A percentile compares a stretch with the other conserved stretches of the same genome.
phyloP scores from a whole-genome alignment of 1,140 invertebrate species.

The Drosophila guanche region DNA sequence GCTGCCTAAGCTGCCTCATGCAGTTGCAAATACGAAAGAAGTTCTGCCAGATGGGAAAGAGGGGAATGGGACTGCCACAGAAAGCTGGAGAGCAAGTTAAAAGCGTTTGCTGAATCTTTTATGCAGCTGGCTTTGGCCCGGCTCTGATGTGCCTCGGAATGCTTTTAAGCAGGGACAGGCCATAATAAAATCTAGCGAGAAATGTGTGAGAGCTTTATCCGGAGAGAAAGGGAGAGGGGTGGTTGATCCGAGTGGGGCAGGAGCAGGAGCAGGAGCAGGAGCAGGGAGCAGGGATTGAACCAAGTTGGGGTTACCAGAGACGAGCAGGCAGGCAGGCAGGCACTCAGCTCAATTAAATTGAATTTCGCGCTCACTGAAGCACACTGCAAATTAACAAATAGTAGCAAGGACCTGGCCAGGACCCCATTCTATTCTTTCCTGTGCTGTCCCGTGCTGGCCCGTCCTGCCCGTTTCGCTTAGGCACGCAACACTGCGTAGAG shows the following conservation, averaged over 20 bases:
- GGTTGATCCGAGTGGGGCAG: slow-evolving; percentile 5
- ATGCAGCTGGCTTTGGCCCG: slow-evolving; percentile 54
- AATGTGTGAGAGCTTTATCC: slow-evolving; percentile 71
- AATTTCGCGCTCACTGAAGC: slow-evolving; percentile 81
- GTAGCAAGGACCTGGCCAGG: slow-evolving; percentile 41
- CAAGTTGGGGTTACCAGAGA: not conserved
- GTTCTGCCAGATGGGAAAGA: slow-evolving; percentile 1
- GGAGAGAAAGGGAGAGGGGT: too few relatives aligned
- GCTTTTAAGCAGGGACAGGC: slow-evolving; percentile 73
- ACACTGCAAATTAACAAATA: slow-evolving; percentile 81
- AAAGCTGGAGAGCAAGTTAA: slow-evolving; percentile 74
- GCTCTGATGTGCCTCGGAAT: slow-evolving; percentile 51
- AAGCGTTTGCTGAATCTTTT: slow-evolving; percentile 80
- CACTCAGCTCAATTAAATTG: slow-evolving; percentile 82
- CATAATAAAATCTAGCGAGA: slow-evolving; percentile 76
- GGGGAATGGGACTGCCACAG: slow-evolving; percentile 7
- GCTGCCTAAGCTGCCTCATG: slow-evolving; percentile 30
- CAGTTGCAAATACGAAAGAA: slow-evolving; percentile 29
- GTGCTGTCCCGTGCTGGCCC: not conserved
- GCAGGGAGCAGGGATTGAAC: not conserved
- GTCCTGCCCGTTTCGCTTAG: slow-evolving; percentile 73
- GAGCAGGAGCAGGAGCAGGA: too few relatives aligned
- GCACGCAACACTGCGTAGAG: slow-evolving; percentile 73
- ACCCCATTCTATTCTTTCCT: slow-evolving; percentile 29
- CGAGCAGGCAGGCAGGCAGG: slow-evolving; percentile 34